Base-by-base conservation (phyloP, 1,140 invertebrate species). In the Melanaphis sacchari region DNA sequence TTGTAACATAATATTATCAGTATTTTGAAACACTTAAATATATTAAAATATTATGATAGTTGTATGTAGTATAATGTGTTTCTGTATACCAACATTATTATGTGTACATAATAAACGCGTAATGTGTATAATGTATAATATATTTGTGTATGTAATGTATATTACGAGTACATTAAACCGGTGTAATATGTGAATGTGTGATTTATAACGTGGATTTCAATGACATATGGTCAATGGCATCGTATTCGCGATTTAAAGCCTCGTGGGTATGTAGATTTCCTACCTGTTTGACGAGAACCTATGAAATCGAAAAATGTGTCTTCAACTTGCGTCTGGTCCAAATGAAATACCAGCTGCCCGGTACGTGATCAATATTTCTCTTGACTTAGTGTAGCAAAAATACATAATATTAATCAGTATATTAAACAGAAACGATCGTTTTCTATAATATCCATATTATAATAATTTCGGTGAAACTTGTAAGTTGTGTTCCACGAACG, bases 201-300 rank as follows among this genome's bases (percentile, higher is more conserved):
- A 76, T 76, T 76, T 76, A 76, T 76, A 76, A 76, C 36, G 31
- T n/a, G 59, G 59, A 76, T 76, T 76, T 76, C 59, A 8, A 76
- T n/a, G 59, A n/a, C 5, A 18, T 59, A 59, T 59, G 59, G 4
- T n/a, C n/a, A n/a, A n/a, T n/a, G n/a, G 11, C 31, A 18, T 76
- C 59, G 59, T 76, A n/a, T 76, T 76, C 0, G 59, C 59, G 59
- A 76, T 76, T 76, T 76, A 31, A 76, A 76, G 59, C n/a, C 4
- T 76, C 11, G 31, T n/a, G 59, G 31, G 59, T 24, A n/a, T 15
- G 26, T n/a, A 66, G 59, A 31, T 66, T 66, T 15, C 18, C 59
- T 76, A 76, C 59, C 59, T 76, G 59, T 76, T 76, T 76, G 59
- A 76, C 59, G 59, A 76, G 59, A 76, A 76, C 59, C 59, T 31